Evolutionary conservation across 2,113 vertebrate genomes (phyloP).

Genomic region (Struthidea cinerea): DNA sequence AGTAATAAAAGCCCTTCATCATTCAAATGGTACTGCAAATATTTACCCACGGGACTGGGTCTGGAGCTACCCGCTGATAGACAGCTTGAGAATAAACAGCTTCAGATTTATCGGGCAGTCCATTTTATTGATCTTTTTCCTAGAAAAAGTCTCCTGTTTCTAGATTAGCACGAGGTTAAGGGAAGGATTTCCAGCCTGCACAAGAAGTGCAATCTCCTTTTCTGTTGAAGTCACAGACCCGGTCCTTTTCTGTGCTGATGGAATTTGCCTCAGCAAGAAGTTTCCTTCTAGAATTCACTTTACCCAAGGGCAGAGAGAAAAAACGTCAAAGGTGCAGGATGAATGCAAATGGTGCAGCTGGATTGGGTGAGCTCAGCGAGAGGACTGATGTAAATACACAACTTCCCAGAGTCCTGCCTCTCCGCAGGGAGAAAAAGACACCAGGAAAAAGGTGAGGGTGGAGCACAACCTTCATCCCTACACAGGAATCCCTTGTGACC

Average conservation of each 20-base stretch:
- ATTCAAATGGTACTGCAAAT: constrained; percentile 45
- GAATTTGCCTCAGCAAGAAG: not conserved
- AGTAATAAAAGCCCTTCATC: not conserved
- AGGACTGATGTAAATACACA: not conserved
- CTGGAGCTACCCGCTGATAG: not conserved
- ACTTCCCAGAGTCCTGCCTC: not conserved
- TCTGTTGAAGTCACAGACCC: not conserved
- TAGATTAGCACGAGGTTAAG: not conserved
- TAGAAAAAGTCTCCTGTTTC: not conserved
- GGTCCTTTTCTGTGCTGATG: not conserved
- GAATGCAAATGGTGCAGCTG: not conserved
- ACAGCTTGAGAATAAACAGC: not conserved
- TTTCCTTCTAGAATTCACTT: not conserved
- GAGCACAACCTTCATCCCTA: not conserved
- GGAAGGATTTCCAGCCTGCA: not conserved
- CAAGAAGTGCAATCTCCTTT: not conserved
- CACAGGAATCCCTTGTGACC: not conserved
- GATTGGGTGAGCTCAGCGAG: not conserved
- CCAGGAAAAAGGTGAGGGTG: not conserved
- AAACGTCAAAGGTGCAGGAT: not conserved
- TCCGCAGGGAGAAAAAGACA: not conserved
- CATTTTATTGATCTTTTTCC: not conserved
- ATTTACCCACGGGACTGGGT: constrained; percentile 10
- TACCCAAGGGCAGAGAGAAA: not conserved
- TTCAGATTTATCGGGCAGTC: not conserved